These are phyloP conservation scores for Anodontia alba DNA, from an alignment of 2,888 invertebrate genomes.

Conservation along the genomic window DNA sequence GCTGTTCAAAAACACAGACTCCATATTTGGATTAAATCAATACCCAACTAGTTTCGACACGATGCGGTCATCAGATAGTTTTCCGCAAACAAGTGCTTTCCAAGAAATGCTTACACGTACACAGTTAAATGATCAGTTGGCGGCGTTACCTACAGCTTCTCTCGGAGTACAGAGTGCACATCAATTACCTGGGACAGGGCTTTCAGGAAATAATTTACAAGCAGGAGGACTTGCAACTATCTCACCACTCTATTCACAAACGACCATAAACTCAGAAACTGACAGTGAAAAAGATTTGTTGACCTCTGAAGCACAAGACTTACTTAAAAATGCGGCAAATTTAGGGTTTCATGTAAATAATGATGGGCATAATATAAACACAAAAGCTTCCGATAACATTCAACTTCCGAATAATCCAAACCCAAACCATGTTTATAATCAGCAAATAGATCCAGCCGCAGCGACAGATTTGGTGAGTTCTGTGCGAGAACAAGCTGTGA, in stretches of 20 bases:
- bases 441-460: background rate
- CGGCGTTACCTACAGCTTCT: constrained; percentile 35
- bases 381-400: background rate
- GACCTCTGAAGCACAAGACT: background rate
- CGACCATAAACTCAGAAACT: constrained; percentile 22
- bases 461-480: background rate
- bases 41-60: background rate
- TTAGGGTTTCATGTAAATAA: background rate
- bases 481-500: background rate
- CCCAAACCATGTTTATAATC: background rate
- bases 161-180: constrained; percentile 44
- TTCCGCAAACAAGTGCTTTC: constrained; percentile 42
- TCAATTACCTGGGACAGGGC: constrained; percentile 45
- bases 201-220: constrained; percentile 43
- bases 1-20: background rate
- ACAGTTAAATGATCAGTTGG: constrained; percentile 38
- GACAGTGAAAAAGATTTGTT: constrained; percentile 16
- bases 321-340: background rate
- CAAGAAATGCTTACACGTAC: constrained; percentile 34
- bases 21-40: constrained; percentile 2
- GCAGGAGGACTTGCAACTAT: constrained; percentile 41
- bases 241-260: constrained; percentile 21
- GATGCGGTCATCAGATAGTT: background rate
- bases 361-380: background rate
- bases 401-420: background rate